A percentile compares a stretch with the other conserved stretches of the same genome.
Conservation (phyloP, 1,140 invertebrate species). For the Aphelenchoides fujianensis region DNA sequence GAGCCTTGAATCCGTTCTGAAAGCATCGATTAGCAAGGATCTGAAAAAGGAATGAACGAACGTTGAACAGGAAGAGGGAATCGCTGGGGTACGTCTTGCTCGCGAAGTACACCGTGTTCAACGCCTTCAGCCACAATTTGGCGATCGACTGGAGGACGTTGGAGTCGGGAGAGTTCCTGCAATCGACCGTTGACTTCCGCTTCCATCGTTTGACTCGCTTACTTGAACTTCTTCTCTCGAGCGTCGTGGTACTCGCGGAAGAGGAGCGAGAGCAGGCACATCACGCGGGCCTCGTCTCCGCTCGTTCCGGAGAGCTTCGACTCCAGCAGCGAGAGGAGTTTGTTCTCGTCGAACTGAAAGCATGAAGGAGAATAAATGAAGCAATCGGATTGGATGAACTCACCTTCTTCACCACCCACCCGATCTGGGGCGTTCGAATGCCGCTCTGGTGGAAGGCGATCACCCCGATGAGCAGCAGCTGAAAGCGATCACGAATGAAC, state of each 20-base stretch:
- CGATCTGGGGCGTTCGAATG: background rate
- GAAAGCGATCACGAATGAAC: background rate
- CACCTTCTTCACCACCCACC: background rate
- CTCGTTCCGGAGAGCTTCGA: background rate
- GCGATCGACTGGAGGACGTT: background rate
- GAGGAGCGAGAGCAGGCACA: background rate
- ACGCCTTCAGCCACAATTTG: slow-evolving; percentile 15
- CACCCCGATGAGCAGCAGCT: background rate
- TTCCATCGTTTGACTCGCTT: background rate
- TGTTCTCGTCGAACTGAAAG: background rate
- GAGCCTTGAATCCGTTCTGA: background rate
- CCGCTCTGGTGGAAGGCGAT: background rate
- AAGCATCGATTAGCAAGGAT: background rate
- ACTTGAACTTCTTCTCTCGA: background rate
- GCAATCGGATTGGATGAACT: too few relatives aligned
- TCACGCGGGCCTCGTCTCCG: background rate
- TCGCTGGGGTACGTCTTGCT: slow-evolving; percentile 12
- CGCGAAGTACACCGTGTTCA: background rate
- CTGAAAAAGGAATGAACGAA: background rate
- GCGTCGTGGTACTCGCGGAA: background rate
- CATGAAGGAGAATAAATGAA: too few relatives aligned
- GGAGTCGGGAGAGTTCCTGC: background rate
- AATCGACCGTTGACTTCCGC: background rate
- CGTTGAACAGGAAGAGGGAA: slow-evolving; percentile 1
- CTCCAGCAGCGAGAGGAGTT: background rate